phyloP scores from a whole-genome alignment of 2,113 vertebrate species.

The Diphyllodes magnificus region DNA sequence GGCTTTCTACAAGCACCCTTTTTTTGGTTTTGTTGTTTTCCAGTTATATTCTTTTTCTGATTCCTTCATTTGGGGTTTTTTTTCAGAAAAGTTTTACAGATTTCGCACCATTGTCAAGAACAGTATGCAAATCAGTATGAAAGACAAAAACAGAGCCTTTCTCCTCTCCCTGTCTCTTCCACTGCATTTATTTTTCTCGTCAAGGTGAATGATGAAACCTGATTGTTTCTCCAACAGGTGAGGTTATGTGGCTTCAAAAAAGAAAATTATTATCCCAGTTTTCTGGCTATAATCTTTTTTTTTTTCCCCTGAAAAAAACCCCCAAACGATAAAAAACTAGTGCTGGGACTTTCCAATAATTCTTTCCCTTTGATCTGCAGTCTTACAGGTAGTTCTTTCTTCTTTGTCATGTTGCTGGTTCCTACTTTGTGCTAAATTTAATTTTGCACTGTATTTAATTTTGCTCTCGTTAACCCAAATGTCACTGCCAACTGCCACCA shows the following conservation, averaged over 20 bases:
- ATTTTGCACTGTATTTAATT: neutral
- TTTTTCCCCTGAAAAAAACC: neutral
- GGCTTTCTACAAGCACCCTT: neutral
- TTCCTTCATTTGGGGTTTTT: neutral
- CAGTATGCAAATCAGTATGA: neutral
- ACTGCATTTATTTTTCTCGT: neutral
- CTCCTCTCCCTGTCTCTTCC: neutral
- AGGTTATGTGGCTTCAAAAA: neutral
- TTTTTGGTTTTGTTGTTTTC: neutral
- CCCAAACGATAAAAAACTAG: neutral
- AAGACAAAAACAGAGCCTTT: neutral
- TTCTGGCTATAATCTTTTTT: neutral
- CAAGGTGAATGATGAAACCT: neutral
- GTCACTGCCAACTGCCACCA: neutral
- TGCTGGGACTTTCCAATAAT: neutral
- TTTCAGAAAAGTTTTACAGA: neutral
- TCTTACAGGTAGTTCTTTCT: neutral
- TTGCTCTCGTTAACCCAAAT: neutral
- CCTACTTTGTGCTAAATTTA: neutral
- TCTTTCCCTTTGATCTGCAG: neutral
- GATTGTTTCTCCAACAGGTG: neutral
- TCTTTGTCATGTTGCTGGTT: neutral
- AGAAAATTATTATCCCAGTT: neutral
- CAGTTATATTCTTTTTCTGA: neutral
- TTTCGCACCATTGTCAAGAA: neutral